Base-by-base conservation (phyloP, 2,113 vertebrate genomes). In the Neolamprologus sp. region DNA sequence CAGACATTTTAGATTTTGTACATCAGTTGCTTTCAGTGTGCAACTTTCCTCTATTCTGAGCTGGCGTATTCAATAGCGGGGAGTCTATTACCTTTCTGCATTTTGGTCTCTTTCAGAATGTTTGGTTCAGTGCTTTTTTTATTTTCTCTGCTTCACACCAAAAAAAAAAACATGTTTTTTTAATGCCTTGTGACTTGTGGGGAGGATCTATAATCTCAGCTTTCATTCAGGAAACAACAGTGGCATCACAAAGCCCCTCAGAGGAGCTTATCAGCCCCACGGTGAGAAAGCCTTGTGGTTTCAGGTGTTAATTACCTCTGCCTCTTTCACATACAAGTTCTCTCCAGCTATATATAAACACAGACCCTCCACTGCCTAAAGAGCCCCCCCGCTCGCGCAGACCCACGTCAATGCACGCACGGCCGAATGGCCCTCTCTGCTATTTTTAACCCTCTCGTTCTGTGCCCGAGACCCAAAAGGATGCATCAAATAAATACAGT, bases 231-330 rank as follows among this genome's bases (percentile, higher is more conserved):
- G 85, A 93, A 85, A 85, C 35, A 82, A 83, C 82, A 16, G 81
- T 87, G 88, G 33, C 85, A 78, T 94, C 91, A 93, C 82, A 42
- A 81, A 93, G 82, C 87, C 82, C 89, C 68, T 84, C 88, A 84
- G 75, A 89, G 85, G 84, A 90, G 75, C 55, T 17, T 7, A 23
- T 49, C 23, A 58, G 55, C 80, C 83, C 37, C 8, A 45, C 33
- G 3, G 37, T 7, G 31, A 87, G 40, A 79, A 68, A 91, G 88
- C 86, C 60, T 85, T 54, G 35, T 11, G 91, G 91, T 82, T 94
- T 88, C 89, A 94, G 94, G 93, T 93, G 93, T 95, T 95, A 95
- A 93, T 95, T 95, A 93, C 90, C 55, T 93, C 75, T 87, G 84
- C 35, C 87, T 93, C 85, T 80, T 87, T 92, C 87, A 83, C 60